These are phyloP conservation scores for Caenorhabditis auriculariae DNA, from an alignment of 2,888 invertebrate species.

Conservation along the genomic window DNA sequence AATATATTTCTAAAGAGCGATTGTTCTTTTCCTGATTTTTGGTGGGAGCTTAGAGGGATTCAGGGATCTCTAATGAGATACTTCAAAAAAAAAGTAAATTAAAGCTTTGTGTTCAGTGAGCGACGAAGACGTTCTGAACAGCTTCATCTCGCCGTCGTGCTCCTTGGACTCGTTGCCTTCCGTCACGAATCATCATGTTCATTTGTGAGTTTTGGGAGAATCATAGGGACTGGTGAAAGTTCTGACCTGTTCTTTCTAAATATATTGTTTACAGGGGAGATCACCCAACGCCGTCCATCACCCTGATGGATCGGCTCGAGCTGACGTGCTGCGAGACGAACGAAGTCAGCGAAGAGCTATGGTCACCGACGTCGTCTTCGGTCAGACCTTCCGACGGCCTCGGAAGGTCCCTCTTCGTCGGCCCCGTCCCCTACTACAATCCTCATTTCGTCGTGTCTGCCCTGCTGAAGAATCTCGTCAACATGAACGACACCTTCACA, in stretches of 20 bases:
- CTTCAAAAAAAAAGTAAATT: no score
- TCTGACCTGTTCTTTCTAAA: background rate
- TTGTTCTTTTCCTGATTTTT: no score
- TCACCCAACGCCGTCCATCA: background rate
- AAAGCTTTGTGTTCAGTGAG: no score
- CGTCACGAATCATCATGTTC: background rate
- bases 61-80: no score
- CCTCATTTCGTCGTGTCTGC: constrained; percentile 57
- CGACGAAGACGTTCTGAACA: background rate
- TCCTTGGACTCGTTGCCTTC: constrained; percentile 9
- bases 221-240: no score
- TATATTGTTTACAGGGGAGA: background rate
- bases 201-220: background rate
- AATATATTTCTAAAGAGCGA: no score
- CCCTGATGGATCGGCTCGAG: constrained; percentile 6
- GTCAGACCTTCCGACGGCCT: constrained; percentile 20
- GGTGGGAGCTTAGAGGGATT: no score
- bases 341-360: constrained; percentile 6
- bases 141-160: background rate
- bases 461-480: constrained; percentile 21
- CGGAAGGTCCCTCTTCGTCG: constrained; percentile 52
- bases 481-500: constrained; percentile 25
- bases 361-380: constrained; percentile 2
- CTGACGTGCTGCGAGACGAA: constrained; percentile 10
- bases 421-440: constrained; percentile 47